Percentiles rank a stretch among this genome's conserved stretches.
These are phyloP conservation scores for Enteromius radiatus DNA, from an alignment of 2,797 vertebrate species.

Conservation along the genomic window DNA sequence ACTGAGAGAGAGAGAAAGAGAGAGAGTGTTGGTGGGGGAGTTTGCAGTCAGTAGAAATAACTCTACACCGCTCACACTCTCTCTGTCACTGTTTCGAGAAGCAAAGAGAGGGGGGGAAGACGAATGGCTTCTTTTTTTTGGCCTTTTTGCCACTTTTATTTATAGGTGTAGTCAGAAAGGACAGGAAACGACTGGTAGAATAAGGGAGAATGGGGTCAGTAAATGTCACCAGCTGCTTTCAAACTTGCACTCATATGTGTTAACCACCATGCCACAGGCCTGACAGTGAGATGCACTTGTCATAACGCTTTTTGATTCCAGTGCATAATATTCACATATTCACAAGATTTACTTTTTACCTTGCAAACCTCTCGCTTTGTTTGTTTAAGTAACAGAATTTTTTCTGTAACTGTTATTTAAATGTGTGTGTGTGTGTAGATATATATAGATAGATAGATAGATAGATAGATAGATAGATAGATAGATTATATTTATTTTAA, in stretches of 20 bases:
- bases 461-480: too few relatives aligned
- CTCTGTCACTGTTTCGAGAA: conserved; percentile 29
- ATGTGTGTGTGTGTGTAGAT: too few relatives aligned
- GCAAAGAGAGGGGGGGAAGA: conserved; percentile 34
- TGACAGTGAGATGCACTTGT: conserved; percentile 20
- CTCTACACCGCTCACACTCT: conserved; percentile 39
- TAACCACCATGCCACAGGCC: neutral
- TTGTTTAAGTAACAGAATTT: neutral
- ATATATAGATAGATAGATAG: too few relatives aligned
- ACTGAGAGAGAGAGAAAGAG: conserved; percentile 22
- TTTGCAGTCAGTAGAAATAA: conserved; percentile 55
- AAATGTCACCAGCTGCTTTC: conserved; percentile 41
- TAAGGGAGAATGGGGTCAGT: conserved; percentile 41
- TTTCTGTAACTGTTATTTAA: neutral
- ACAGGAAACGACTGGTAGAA: conserved; percentile 34
- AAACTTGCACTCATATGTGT: neutral
- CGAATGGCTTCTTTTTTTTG: conserved; percentile 38
- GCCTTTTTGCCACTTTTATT: conserved; percentile 47
- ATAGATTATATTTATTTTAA: too few relatives aligned
- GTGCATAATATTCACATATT: neutral
- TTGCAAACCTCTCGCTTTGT: neutral
- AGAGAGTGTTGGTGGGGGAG: conserved; percentile 14
- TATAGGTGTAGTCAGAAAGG: conserved; percentile 36
- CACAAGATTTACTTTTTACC: neutral
- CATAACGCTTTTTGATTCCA: neutral